Conservation (phyloP, 2,797 vertebrate genomes). For the Graptemys geographica region DNA sequence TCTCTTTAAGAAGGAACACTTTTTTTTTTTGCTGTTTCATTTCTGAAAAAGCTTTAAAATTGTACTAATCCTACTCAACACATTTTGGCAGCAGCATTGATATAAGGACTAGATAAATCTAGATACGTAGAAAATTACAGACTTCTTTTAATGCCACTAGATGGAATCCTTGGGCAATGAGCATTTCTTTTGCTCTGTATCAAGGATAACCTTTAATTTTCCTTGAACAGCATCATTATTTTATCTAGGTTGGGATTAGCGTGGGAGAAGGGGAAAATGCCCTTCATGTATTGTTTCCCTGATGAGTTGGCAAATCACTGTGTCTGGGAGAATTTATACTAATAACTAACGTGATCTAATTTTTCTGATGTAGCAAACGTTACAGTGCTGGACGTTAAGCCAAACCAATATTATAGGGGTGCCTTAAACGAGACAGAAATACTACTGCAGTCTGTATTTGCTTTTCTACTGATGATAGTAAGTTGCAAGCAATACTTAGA, state of each 20-base stretch:
- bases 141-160: background rate
- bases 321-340: background rate
- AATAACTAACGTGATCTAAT: background rate
- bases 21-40: background rate
- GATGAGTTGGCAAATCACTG: background rate
- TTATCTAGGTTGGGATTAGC: background rate
- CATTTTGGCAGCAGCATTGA: background rate
- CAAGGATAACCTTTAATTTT: constrained; percentile 29
- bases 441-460: constrained; percentile 36
- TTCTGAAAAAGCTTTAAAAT: background rate
- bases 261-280: background rate
- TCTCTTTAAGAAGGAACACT: background rate
- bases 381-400: background rate
- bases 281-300: background rate
- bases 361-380: background rate
- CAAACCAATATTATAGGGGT: background rate
- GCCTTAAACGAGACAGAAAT: background rate
- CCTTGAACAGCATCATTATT: background rate
- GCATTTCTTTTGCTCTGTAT: constrained; percentile 3
- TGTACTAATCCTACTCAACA: background rate
- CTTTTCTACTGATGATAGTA: constrained; percentile 71
- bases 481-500: constrained; percentile 68
- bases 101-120: constrained; percentile 2
- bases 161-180: background rate
- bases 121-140: background rate